phyloP scores from a whole-genome alignment of 2,888 invertebrate species.

The Plebejus melissa region DNA sequence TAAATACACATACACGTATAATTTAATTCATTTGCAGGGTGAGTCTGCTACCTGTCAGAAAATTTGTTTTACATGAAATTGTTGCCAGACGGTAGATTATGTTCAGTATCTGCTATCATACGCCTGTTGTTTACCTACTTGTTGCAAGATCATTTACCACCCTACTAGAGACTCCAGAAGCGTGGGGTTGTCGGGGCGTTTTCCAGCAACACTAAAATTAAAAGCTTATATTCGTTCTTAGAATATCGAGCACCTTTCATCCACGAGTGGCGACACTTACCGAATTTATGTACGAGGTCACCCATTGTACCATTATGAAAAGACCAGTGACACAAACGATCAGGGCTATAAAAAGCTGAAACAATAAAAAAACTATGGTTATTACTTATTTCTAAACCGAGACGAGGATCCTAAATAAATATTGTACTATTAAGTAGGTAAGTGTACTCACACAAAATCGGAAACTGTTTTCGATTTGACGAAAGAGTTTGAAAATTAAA shows the following conservation, averaged over 20 bases:
- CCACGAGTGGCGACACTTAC: slow-evolving; percentile 39
- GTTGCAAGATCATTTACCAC: too few relatives aligned
- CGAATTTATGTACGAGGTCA: slow-evolving; percentile 47
- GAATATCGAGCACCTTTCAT: too few relatives aligned
- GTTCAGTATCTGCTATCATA: too few relatives aligned
- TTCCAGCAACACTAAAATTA: too few relatives aligned
- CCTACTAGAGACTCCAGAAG: too few relatives aligned
- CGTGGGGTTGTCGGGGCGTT: too few relatives aligned
- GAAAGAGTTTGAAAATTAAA: slow-evolving; percentile 46
- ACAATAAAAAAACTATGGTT: not conserved
- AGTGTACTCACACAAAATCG: slow-evolving; percentile 49
- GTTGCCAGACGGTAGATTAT: too few relatives aligned
- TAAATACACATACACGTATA: too few relatives aligned
- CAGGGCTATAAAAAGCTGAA: slow-evolving; percentile 18
- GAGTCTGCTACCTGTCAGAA: too few relatives aligned
- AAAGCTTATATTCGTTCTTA: not conserved
- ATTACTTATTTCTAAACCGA: not conserved
- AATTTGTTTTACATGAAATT: too few relatives aligned
- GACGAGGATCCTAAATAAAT: not conserved
- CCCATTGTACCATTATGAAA: slow-evolving; percentile 49
- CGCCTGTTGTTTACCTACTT: too few relatives aligned
- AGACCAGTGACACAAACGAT: slow-evolving; percentile 19
- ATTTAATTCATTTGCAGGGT: too few relatives aligned
- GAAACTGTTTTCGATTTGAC: slow-evolving; percentile 43
- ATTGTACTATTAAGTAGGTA: not conserved